Evolutionary conservation across 1,140 invertebrate species (phyloP).

Genomic region (Drosophila punjabiensis): DNA sequence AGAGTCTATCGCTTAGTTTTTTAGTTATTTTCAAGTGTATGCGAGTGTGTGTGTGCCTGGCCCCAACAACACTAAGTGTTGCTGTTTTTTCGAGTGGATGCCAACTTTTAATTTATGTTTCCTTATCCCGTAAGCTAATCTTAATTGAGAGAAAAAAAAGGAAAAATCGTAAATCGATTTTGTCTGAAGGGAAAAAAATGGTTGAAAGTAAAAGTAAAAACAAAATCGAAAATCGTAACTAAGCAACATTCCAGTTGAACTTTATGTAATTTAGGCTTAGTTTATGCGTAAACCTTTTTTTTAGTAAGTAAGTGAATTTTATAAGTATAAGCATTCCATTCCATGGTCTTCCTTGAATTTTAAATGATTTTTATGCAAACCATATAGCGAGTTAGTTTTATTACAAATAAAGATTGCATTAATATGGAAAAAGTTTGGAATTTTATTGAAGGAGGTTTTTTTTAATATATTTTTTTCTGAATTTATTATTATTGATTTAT

Average conservation of each 20-base stretch:
- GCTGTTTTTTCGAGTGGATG: conserved; percentile 50
- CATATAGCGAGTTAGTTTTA: conserved; percentile 46
- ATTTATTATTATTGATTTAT: too few species aligned
- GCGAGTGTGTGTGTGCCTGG: conserved; percentile 7
- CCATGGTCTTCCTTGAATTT: conserved; percentile 81
- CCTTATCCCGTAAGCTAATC: conserved; percentile 66
- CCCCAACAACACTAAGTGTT: conserved; percentile 79
- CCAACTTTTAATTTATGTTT: conserved; percentile 73
- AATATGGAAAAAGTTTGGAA: conserved; percentile 31
- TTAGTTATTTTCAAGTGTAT: conserved; percentile 3
- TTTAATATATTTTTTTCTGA: too few species aligned
- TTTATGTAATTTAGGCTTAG: conserved; percentile 54
- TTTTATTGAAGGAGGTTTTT: conserved; percentile 7
- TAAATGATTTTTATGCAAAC: conserved; percentile 68
- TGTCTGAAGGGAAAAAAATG: conserved; percentile 68
- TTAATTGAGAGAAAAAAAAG: conserved; percentile 52
- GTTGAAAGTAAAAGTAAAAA: conserved; percentile 76
- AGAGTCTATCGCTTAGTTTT: conserved; percentile 71
- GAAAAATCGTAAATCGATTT: conserved; percentile 61
- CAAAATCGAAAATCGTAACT: conserved; percentile 19
- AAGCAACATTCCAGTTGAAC: conserved; percentile 68
- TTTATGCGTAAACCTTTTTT: conserved; percentile 35
- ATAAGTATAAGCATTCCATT: conserved; percentile 65
- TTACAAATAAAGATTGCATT: conserved; percentile 76
- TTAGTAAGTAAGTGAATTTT: conserved; percentile 29